These are phyloP conservation scores for Cheilosia vulpina DNA, from an alignment of 2,888 invertebrate species.

Conservation along the genomic window DNA sequence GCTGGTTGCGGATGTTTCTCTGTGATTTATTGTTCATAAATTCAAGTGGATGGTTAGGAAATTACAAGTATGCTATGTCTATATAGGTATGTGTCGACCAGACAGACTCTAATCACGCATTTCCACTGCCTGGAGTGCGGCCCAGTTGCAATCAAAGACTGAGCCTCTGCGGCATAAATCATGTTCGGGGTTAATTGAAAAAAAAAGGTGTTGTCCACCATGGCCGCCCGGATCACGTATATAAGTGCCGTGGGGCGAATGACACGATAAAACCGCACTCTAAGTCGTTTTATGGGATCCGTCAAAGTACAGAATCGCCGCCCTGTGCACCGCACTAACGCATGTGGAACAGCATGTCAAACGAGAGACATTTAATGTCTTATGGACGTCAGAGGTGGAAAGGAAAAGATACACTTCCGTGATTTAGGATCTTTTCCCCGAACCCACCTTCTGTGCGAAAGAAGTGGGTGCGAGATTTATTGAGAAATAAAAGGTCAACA, in stretches of 20 bases:
- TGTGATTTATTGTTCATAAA: conserved; percentile 74
- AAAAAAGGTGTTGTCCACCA: conserved; percentile 56
- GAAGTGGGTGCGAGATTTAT: conserved; percentile 54
- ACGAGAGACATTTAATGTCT: conserved; percentile 42
- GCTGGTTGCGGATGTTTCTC: conserved; percentile 55
- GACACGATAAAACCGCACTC: conserved; percentile 47
- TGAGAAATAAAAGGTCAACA: conserved; percentile 71
- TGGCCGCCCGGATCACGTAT: conserved; percentile 22
- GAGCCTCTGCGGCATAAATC: conserved; percentile 56
- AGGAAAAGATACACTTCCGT: conserved; percentile 23
- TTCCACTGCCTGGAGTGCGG: conserved; percentile 27
- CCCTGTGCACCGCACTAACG: background rate
- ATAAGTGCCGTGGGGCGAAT: conserved; percentile 39
- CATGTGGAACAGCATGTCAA: background rate
- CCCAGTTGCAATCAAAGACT: conserved; percentile 43
- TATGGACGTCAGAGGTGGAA: conserved; percentile 20
- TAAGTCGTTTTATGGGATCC: conserved; percentile 58
- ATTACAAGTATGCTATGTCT: conserved; percentile 52
- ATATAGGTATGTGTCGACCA: conserved; percentile 50
- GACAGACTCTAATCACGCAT: conserved; percentile 74
- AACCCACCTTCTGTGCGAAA: background rate
- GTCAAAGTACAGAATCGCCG: conserved; percentile 21
- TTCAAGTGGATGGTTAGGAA: conserved; percentile 69
- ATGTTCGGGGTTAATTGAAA: conserved; percentile 67
- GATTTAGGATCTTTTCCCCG: conserved; percentile 26